Conservation (phyloP, 2,797 vertebrate genomes). For the Alosa sapidissima region DNA sequence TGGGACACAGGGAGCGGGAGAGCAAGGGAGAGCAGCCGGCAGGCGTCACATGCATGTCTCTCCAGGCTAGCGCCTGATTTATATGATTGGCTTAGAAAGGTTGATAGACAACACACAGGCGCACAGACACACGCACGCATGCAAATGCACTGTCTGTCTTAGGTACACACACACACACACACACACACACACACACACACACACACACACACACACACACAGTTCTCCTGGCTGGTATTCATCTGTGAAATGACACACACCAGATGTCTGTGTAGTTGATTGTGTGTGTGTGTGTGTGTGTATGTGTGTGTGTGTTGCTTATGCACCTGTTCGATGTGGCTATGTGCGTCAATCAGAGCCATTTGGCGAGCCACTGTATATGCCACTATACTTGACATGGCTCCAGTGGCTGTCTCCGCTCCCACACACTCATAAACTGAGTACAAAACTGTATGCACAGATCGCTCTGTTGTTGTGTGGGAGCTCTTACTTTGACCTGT, state of each 20-base stretch:
- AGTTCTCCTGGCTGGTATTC: neutral
- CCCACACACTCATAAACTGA: neutral
- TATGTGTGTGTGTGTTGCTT: constrained; percentile 22
- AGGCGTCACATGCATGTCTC: neutral
- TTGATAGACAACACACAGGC: neutral
- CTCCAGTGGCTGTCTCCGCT: neutral
- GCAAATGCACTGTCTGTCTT: neutral
- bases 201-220: neutral
- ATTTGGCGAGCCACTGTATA: neutral
- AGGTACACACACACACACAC: neutral
- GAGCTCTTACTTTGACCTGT: no score
- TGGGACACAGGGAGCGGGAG: neutral
- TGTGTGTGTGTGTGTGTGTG: neutral
- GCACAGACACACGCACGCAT: neutral
- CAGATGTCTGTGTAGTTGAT: neutral
- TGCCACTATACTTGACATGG: neutral
- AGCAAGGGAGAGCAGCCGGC: neutral
- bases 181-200: neutral
- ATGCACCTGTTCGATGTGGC: neutral
- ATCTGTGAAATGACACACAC: neutral
- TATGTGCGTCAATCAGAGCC: neutral
- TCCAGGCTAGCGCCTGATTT: neutral
- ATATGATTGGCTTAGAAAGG: neutral
- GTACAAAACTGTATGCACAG: no score
- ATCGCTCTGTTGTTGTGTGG: no score